Percentiles rank a stretch among this genome's conserved stretches.
These are phyloP conservation scores for Nesometra sesokonis DNA, from an alignment of 35 echinoderm and acorn worm species.

Conservation along the genomic window DNA sequence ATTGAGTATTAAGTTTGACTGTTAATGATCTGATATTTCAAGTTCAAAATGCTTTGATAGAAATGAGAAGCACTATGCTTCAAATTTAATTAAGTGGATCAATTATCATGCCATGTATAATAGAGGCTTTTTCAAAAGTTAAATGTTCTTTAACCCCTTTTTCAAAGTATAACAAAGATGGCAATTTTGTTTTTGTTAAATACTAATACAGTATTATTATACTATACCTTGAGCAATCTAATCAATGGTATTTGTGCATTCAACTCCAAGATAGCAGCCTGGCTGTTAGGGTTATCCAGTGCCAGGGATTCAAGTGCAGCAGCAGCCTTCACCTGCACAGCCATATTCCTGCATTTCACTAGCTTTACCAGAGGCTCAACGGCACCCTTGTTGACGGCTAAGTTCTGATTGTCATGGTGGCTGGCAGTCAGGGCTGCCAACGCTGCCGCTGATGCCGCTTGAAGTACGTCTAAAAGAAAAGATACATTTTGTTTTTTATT, in stretches of 20 bases:
- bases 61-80: too few species aligned
- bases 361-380: conserved; percentile 74
- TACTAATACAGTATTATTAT: too few species aligned
- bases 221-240: conserved; percentile 79
- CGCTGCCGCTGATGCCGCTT: conserved; percentile 75
- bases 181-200: too few species aligned
- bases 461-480: conserved; percentile 42
- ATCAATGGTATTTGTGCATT: conserved; percentile 72
- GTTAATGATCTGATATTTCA: too few species aligned
- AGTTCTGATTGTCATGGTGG: conserved; percentile 74
- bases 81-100: too few species aligned
- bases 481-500: too few species aligned
- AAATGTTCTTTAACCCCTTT: too few species aligned
- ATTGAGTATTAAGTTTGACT: too few species aligned
- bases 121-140: too few species aligned
- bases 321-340: conserved; percentile 87
- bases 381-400: conserved; percentile 40
- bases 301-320: conserved; percentile 88
- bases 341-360: conserved; percentile 73
- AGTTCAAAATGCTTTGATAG: too few species aligned
- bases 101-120: too few species aligned
- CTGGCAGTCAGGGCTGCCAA: conserved; percentile 63
- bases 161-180: too few species aligned
- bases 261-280: conserved; percentile 63
- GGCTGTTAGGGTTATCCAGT: conserved; percentile 66